phyloP scores from a whole-genome alignment of 2,113 vertebrate species.

The Hucho hucho region DNA sequence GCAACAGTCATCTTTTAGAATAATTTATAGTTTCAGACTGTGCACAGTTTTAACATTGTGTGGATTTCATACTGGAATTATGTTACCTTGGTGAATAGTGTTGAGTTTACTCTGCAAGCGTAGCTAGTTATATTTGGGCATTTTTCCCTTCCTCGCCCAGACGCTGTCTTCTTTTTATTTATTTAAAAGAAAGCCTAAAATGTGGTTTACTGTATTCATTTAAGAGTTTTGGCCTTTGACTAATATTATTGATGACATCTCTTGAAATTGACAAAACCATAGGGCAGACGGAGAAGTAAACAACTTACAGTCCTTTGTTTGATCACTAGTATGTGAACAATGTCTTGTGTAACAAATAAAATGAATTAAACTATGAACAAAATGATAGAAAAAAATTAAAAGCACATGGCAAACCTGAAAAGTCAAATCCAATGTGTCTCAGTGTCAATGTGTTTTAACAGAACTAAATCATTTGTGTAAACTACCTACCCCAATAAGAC shows the following conservation, averaged over 20 bases:
- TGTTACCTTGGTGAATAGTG: conserved; percentile 42
- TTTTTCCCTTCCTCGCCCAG: conserved; percentile 28
- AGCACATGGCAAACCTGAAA: conserved; percentile 73
- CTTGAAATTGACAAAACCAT: conserved; percentile 61
- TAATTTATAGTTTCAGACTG: conserved; percentile 13
- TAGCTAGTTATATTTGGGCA: conserved; percentile 28
- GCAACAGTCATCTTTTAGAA: conserved; percentile 2
- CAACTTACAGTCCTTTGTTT: conserved; percentile 73
- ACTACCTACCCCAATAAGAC: too few relatives aligned
- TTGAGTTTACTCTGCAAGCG: conserved; percentile 48
- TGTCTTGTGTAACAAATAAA: conserved; percentile 78
- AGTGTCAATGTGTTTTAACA: not conserved
- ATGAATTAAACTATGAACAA: conserved; percentile 78
- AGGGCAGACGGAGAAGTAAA: conserved; percentile 70
- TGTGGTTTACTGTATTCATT: conserved; percentile 66
- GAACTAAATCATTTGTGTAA: not conserved
- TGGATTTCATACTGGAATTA: conserved; percentile 53
- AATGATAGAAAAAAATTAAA: conserved; percentile 73
- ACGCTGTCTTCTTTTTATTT: conserved; percentile 42
- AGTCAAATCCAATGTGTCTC: conserved; percentile 9
- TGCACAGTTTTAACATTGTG: conserved; percentile 45
- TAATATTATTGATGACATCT: conserved; percentile 59
- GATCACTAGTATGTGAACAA: conserved; percentile 78
- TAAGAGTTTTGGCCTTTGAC: conserved; percentile 63
- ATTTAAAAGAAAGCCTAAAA: conserved; percentile 42